These are phyloP conservation scores for Druceiella hillmani DNA, from an alignment of 2,888 invertebrate species.

Conservation along the genomic window DNA sequence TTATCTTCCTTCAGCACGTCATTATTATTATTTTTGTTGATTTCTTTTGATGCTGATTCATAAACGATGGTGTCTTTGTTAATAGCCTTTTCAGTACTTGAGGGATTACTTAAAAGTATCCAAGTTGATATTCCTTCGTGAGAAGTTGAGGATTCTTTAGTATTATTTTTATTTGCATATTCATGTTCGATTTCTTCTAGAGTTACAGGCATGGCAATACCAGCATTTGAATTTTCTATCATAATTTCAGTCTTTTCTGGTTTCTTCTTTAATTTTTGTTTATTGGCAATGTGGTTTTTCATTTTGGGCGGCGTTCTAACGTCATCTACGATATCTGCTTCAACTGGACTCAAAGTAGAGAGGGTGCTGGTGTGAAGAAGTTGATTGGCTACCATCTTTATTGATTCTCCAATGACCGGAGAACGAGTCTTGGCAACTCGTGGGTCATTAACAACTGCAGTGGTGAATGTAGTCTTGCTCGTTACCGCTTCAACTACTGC, in stretches of 20 bases:
- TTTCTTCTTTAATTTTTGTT: constrained; percentile 41
- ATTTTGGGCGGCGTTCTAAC: constrained; percentile 59
- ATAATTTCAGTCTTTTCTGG: constrained; percentile 35
- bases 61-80: constrained; percentile 24
- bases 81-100: constrained; percentile 26
- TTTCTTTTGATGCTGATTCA: too few species aligned
- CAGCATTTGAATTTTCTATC: constrained; percentile 54
- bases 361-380: constrained; percentile 41
- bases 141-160: constrained; percentile 47
- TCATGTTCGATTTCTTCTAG: constrained; percentile 58
- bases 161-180: constrained; percentile 35
- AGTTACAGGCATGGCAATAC: constrained; percentile 61
- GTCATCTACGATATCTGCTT: constrained; percentile 47
- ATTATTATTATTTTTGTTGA: too few species aligned
- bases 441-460: constrained; percentile 26
- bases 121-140: constrained; percentile 70
- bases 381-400: constrained; percentile 54
- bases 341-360: constrained; percentile 32
- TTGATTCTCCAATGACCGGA: constrained; percentile 50
- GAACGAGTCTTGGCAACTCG: constrained; percentile 40
- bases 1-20: too few species aligned
- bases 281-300: constrained; percentile 45
- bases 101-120: constrained; percentile 60
- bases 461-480: neutral
- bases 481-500: neutral